Percentiles rank a stretch among this genome's conserved stretches.
Conservation (phyloP, 2,797 vertebrate species). For the Platalea minor region DNA sequence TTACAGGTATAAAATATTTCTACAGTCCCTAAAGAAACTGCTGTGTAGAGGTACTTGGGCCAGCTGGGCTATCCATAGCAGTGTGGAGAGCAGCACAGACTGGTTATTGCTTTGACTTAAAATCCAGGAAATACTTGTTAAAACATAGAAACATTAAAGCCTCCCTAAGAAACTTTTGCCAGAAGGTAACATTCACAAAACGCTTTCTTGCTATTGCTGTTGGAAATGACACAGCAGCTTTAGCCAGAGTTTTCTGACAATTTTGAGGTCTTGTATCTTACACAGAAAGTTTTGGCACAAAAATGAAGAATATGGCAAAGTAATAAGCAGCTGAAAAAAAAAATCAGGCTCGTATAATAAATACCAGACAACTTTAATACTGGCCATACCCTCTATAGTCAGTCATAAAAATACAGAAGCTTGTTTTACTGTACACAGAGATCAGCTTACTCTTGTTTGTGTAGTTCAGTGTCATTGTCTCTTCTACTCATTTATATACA, state of each 20-base stretch:
- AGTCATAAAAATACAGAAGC: neutral
- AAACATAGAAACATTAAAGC: neutral
- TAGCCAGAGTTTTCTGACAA: neutral
- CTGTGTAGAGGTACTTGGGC: neutral
- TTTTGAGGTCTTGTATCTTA: neutral
- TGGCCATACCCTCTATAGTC: neutral
- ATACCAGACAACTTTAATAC: neutral
- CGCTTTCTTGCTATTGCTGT: neutral
- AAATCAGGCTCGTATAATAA: neutral
- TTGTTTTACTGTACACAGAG: neutral
- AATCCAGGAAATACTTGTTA: neutral
- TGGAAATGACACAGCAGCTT: neutral
- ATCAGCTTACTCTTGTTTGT: neutral
- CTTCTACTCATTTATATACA: neutral
- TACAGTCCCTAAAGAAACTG: neutral
- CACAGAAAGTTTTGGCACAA: neutral
- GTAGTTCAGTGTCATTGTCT: neutral
- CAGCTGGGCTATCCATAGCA: neutral
- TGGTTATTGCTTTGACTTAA: neutral
- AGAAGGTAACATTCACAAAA: neutral
- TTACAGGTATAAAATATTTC: neutral
- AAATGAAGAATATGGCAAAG: neutral
- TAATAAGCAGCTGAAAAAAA: neutral
- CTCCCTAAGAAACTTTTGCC: neutral
- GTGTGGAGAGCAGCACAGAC: neutral